phyloP scores from a whole-genome alignment of 2,888 invertebrate species.

The Hyposoter dolosus region DNA sequence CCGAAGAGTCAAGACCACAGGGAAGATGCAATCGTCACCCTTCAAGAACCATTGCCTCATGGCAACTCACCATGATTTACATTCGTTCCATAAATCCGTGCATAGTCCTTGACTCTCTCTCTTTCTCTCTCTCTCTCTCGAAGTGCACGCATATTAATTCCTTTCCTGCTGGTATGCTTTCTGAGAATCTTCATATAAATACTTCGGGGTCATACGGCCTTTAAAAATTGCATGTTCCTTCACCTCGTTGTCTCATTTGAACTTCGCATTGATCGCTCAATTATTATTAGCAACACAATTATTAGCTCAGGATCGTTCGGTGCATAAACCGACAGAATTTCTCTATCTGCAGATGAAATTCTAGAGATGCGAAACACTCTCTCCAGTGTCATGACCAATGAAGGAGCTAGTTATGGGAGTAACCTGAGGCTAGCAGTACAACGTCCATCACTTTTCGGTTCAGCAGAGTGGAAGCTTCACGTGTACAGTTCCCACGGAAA shows the following conservation, averaged over 20 bases:
- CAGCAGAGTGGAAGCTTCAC: conserved; percentile 17
- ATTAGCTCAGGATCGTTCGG: too few relatives aligned
- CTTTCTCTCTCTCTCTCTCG: neutral
- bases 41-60: neutral
- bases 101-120: neutral
- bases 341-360: conserved; percentile 6
- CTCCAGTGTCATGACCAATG: conserved; percentile 45
- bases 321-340: neutral
- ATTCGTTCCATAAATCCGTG: neutral
- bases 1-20: conserved; percentile 14
- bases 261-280: too few relatives aligned
- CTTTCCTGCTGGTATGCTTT: neutral
- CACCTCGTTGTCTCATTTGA: neutral
- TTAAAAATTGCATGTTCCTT: neutral
- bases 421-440: conserved; percentile 65
- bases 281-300: too few relatives aligned
- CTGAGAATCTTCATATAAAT: neutral
- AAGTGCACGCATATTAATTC: neutral
- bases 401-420: conserved; percentile 47
- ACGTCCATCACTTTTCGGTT: conserved; percentile 77
- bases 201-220: too few relatives aligned
- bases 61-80: conserved; percentile 10
- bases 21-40: conserved; percentile 49
- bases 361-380: conserved; percentile 34
- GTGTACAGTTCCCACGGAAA: conserved; percentile 2